Evolutionary conservation across 1,140 invertebrate species (phyloP).

Genomic region (Physella acuta): DNA sequence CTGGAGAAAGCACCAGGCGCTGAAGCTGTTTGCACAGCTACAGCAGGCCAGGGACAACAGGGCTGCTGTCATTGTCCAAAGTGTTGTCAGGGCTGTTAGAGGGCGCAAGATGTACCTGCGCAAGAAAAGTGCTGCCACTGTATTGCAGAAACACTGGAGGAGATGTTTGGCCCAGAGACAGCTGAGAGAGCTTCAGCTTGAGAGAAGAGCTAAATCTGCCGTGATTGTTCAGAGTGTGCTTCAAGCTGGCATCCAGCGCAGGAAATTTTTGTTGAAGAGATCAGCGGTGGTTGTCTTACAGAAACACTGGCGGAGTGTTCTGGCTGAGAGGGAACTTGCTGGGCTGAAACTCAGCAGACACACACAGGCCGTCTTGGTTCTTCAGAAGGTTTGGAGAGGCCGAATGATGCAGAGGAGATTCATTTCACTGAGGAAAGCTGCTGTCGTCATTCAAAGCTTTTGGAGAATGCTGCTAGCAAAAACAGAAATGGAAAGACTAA

Average conservation of each 20-base stretch:
- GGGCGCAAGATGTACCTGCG: background rate
- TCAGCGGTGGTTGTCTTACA: conserved; percentile 37
- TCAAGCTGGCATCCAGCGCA: conserved; percentile 25
- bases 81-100: conserved; percentile 15
- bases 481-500: background rate
- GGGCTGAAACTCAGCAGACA: conserved; percentile 24
- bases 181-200: background rate
- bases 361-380: conserved; percentile 26
- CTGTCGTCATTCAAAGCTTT: background rate
- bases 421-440: background rate
- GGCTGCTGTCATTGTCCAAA: conserved; percentile 35
- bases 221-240: conserved; percentile 16
- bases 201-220: background rate
- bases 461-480: conserved; percentile 7
- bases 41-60: conserved; percentile 16
- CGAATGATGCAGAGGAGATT: background rate
- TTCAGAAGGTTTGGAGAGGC: background rate
- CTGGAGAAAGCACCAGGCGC: conserved; percentile 26
- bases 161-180: background rate
- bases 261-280: conserved; percentile 25
- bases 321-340: conserved; percentile 28
- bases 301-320: conserved; percentile 17
- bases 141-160: conserved; percentile 19
- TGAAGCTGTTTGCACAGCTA: conserved; percentile 14
- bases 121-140: conserved; percentile 3